Evolutionary conservation across 2,888 invertebrate genomes (phyloP).

Genomic region (Cabera pusaria): DNA sequence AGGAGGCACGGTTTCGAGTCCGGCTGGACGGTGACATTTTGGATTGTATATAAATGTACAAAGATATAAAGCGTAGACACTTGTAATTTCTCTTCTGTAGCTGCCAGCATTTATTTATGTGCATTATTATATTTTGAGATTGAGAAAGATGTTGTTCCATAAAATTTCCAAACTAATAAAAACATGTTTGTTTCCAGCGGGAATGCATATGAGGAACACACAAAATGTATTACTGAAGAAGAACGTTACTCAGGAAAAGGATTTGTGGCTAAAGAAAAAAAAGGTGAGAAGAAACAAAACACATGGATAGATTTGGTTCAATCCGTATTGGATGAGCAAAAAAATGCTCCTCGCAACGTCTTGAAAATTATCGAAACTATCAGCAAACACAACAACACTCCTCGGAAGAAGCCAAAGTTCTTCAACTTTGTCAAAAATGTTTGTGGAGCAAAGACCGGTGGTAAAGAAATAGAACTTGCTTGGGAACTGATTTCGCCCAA

Average conservation of each 20-base stretch:
- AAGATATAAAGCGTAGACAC: no score
- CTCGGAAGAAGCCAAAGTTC: slow-evolving; percentile 93
- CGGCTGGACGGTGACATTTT: no score
- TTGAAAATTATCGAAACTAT: slow-evolving; percentile 86
- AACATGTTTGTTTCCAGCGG: slow-evolving; percentile 84
- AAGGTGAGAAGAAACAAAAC: slow-evolving; percentile 94
- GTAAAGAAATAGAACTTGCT: slow-evolving; percentile 84
- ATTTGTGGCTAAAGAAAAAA: slow-evolving; percentile 89
- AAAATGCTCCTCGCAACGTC: slow-evolving; percentile 80
- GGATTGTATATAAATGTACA: no score
- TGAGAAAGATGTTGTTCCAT: no score
- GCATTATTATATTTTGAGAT: no score
- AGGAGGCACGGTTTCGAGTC: no score
- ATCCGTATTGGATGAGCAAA: slow-evolving; percentile 83
- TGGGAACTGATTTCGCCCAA: slow-evolving; percentile 86
- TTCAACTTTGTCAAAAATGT: slow-evolving; percentile 88
- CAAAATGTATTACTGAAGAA: slow-evolving; percentile 93
- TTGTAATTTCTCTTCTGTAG: no score
- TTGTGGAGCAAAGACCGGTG: slow-evolving; percentile 81
- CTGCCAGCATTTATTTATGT: no score
- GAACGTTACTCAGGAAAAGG: slow-evolving; percentile 95
- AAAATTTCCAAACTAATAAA: no score
- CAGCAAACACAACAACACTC: slow-evolving; percentile 90
- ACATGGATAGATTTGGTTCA: slow-evolving; percentile 91
- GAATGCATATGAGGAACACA: slow-evolving; percentile 89